Evolutionary conservation across 2,113 vertebrate genomes (phyloP), one percentile per base, ranked within the genome.

Genomic region (Neopipo cinnamomea): DNA sequence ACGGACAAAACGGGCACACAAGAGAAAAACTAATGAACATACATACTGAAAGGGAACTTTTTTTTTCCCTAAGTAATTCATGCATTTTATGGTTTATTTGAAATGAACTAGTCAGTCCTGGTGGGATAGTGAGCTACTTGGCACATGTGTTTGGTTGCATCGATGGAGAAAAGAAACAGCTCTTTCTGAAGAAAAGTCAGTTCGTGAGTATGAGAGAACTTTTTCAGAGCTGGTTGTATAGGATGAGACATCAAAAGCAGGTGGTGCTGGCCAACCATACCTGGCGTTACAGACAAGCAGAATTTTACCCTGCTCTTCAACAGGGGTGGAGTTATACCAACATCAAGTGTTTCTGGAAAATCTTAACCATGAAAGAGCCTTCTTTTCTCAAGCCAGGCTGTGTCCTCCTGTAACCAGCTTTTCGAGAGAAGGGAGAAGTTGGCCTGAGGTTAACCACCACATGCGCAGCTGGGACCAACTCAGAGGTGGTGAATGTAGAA

Each of bases 71-170:
- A 67, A 93, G 90, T 88, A 94, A 92, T 92, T 84, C 33, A 77
- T 90, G 90, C 90, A 90, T 93, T 96, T 96, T 88, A 96, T 94
- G 88, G 78, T 91, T 95, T 96, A 90, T 94, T 95, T 96, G 74
- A 95, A 96, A 88, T 94, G 88, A 97, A 96, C 82, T 93, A 93
- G 94, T 86, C 90, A 41, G 59, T 84, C 63, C 95, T 96, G 90
- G 95, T 35, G 2, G 89, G 88, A 50, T 66, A 88, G 79, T 75
- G 83, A 86, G 47, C 66, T 78, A 52, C 82, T 97, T 96, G 93
- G 95, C 90, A 88, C 82, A 44, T 58, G 44, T 27, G 20, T 73
- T 80, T 0, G 0, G 63, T 93, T 96, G 72, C 88, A 91, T 94
- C 93, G 35, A 70, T 41, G 83, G 85, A 88, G 92, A 74, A 88